Conservation (phyloP, 2,113 vertebrate genomes). For the Catharus bicknelli region DNA sequence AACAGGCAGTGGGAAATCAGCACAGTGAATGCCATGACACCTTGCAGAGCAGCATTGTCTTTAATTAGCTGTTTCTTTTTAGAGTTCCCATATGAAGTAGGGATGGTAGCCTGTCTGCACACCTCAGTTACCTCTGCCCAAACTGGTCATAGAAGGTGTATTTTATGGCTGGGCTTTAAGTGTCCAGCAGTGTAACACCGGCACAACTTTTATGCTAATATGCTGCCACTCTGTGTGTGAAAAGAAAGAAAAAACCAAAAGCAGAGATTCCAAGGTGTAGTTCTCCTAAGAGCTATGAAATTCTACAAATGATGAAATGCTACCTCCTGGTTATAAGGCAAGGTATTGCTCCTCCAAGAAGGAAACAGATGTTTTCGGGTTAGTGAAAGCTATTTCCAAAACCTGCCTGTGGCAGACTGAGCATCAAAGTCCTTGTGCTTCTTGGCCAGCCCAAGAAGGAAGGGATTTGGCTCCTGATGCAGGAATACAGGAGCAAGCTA, state of each 20-base stretch:
- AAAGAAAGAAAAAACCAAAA: background rate
- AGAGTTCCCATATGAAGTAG: background rate
- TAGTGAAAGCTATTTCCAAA: background rate
- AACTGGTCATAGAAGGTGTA: background rate
- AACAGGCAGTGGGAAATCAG: background rate
- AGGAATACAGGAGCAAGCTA: background rate
- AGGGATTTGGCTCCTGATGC: background rate
- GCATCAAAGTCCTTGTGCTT: background rate
- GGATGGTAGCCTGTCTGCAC: background rate
- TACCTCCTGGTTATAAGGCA: background rate
- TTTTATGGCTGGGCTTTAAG: background rate
- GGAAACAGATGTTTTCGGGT: background rate
- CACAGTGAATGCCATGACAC: background rate
- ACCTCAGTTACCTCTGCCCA: background rate
- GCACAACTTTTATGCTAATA: background rate
- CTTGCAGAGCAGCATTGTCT: background rate
- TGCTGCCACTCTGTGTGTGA: background rate
- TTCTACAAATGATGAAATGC: background rate
- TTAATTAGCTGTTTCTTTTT: background rate
- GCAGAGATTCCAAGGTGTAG: background rate
- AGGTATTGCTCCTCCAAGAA: background rate
- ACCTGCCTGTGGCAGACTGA: background rate
- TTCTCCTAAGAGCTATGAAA: background rate
- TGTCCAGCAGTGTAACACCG: background rate
- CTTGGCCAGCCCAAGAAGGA: background rate